Conservation (phyloP, 2,797 vertebrate genomes). For the Rhabdophis nuchalis region DNA sequence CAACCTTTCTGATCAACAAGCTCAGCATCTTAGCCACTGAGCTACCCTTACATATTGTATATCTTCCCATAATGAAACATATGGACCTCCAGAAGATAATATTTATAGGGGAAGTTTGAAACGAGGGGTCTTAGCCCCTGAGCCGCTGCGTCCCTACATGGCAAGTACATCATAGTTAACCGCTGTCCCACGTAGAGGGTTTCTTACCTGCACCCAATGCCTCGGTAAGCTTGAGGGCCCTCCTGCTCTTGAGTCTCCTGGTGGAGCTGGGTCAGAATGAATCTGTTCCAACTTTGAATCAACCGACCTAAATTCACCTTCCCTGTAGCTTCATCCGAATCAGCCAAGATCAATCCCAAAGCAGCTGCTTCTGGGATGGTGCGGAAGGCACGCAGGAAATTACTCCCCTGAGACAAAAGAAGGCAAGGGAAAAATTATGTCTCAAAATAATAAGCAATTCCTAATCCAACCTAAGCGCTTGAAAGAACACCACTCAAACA, state of each 20-base stretch:
- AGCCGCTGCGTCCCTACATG: too few relatives aligned
- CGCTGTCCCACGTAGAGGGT: not conserved
- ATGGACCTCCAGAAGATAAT: too few relatives aligned
- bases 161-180: not conserved
- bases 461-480: not conserved
- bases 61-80: too few relatives aligned
- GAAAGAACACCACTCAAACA: not conserved
- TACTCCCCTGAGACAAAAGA: slow-evolving; percentile 82
- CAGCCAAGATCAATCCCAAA: slow-evolving; percentile 91
- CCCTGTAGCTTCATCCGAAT: slow-evolving; percentile 94
- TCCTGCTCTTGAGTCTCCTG: slow-evolving; percentile 98
- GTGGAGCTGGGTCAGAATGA: slow-evolving; percentile 96
- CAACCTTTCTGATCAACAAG: too few relatives aligned
- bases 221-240: slow-evolving; percentile 91
- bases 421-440: not conserved
- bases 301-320: slow-evolving; percentile 89
- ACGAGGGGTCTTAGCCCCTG: too few relatives aligned
- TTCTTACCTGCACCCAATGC: slow-evolving; percentile 81
- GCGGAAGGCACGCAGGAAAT: slow-evolving; percentile 94
- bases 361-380: slow-evolving; percentile 97
- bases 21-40: too few relatives aligned
- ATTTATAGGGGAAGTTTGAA: too few relatives aligned
- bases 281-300: slow-evolving; percentile 99
- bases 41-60: too few relatives aligned
- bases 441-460: not conserved